A percentile compares a stretch with the other conserved stretches of the same genome.
Conservation (phyloP, 2,797 vertebrate species). For the Myiotriccus ornatus region DNA sequence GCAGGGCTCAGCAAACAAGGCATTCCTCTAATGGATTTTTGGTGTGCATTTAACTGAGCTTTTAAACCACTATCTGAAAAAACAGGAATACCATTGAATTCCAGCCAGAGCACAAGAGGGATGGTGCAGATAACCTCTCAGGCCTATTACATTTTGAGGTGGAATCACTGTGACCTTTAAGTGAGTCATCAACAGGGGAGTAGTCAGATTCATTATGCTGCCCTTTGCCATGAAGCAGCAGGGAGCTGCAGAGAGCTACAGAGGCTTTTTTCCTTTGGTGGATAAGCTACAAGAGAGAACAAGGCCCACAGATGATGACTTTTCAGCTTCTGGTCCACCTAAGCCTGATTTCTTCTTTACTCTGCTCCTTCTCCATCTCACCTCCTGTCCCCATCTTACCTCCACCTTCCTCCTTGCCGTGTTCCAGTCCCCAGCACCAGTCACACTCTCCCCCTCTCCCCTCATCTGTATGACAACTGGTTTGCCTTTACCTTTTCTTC, state of each 20-base stretch:
- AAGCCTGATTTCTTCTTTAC: neutral
- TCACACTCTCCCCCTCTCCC: neutral
- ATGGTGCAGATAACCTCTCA: constrained; percentile 44
- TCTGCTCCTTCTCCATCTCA: neutral
- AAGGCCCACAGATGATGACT: neutral
- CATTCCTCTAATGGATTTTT: neutral
- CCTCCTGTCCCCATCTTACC: neutral
- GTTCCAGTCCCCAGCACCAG: neutral
- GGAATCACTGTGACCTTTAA: constrained; percentile 8
- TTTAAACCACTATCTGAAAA: constrained; percentile 25
- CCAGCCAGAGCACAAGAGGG: neutral
- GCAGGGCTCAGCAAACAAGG: neutral
- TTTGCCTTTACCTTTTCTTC: neutral
- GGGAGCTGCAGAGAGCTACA: neutral
- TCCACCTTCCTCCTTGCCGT: neutral
- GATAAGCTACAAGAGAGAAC: neutral
- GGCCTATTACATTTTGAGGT: neutral
- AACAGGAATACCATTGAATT: neutral
- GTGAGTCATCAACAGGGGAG: neutral
- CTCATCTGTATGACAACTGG: neutral
- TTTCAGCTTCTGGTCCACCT: neutral
- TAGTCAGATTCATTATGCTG: neutral
- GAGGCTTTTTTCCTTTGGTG: neutral
- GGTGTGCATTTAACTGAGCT: neutral
- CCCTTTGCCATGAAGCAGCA: neutral